phyloP scores from a whole-genome alignment of 2,888 invertebrate species.

The Macrosiphum euphorbiae region DNA sequence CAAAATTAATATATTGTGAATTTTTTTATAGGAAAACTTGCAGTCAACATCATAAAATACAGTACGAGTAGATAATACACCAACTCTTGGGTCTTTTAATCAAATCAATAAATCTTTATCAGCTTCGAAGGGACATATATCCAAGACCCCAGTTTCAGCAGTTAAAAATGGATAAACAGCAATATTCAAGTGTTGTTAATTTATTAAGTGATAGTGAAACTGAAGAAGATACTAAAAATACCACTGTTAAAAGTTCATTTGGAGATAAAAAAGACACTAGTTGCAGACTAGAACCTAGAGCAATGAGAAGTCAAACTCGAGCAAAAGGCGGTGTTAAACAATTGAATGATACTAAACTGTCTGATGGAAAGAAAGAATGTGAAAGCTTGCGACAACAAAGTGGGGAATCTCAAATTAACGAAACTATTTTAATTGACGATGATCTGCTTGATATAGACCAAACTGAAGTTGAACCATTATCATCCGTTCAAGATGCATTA shows the following conservation, averaged over 20 bases:
- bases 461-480: slow-evolving; percentile 51
- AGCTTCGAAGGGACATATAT: neutral
- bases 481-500: slow-evolving; percentile 29
- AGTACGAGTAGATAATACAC: slow-evolving; percentile 5
- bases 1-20: neutral
- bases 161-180: slow-evolving; percentile 28
- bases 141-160: slow-evolving; percentile 14
- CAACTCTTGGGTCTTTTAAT: neutral
- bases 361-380: slow-evolving; percentile 25
- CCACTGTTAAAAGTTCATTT: neutral
- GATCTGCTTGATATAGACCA: slow-evolving; percentile 28
- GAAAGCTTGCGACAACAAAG: slow-evolving; percentile 17
- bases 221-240: neutral
- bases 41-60: slow-evolving; percentile 28
- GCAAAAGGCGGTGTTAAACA: slow-evolving; percentile 42
- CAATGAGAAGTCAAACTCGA: slow-evolving; percentile 60
- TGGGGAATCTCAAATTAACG: slow-evolving; percentile 23
- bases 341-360: neutral
- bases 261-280: slow-evolving; percentile 39
- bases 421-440: neutral
- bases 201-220: slow-evolving; percentile 44
- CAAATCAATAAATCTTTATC: slow-evolving; percentile 36
- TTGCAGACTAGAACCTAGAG: slow-evolving; percentile 36
- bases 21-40: slow-evolving; percentile 40
- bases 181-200: neutral